Conservation (phyloP, 2,113 vertebrate species). For the Nyctibius bracteatus region DNA sequence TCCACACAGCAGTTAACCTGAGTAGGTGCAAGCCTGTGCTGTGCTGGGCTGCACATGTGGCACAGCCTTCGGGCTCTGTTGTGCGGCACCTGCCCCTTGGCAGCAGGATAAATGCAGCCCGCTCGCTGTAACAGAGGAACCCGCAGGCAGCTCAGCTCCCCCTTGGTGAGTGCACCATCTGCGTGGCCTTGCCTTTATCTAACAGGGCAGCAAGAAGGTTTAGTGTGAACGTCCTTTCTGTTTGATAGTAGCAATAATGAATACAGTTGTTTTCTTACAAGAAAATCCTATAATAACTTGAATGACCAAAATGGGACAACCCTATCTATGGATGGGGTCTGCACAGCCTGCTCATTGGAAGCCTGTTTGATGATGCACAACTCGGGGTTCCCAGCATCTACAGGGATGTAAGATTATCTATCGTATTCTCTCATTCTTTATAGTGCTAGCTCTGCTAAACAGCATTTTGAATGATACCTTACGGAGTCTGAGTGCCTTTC, state of each 20-base stretch:
- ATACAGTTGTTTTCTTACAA: background rate
- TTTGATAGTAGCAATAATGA: background rate
- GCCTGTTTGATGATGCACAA: background rate
- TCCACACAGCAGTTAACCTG: background rate
- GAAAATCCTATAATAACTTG: background rate
- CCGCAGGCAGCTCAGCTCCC: background rate
- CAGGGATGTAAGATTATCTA: background rate
- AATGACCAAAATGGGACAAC: background rate
- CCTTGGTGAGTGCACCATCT: background rate
- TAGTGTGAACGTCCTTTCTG: background rate
- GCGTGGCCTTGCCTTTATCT: too few relatives aligned
- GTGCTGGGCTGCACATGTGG: accelerated
- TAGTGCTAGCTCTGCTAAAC: background rate
- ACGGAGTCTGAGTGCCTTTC: too few relatives aligned
- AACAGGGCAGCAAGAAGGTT: background rate
- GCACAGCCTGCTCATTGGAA: background rate
- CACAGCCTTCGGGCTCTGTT: accelerated
- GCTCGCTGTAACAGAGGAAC: background rate
- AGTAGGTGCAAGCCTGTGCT: accelerated
- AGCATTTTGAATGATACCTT: background rate
- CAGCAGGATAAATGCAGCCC: background rate
- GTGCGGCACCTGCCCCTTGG: accelerated
- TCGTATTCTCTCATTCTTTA: background rate
- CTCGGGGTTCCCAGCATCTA: background rate
- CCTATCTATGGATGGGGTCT: background rate